Conservation (phyloP, 2,113 vertebrate species). For the Sylvietta virens region DNA sequence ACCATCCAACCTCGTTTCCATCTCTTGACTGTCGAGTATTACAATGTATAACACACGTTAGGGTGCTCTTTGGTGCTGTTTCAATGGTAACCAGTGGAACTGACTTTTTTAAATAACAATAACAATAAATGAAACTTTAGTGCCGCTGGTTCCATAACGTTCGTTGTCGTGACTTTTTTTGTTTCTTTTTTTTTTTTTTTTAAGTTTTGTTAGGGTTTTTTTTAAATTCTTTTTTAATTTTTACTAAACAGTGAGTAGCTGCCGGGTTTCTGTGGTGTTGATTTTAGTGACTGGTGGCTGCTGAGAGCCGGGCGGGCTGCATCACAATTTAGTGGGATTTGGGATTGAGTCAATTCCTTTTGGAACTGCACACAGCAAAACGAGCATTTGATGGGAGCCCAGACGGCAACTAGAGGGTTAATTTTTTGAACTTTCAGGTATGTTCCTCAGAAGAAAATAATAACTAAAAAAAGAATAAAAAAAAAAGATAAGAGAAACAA, state of each 20-base stretch:
- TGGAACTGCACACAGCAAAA: slow-evolving; percentile 48
- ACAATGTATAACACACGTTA: slow-evolving; percentile 64
- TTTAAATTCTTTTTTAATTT: background rate
- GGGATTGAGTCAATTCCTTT: background rate
- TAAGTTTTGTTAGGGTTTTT: background rate
- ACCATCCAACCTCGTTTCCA: slow-evolving; percentile 70
- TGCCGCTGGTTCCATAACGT: slow-evolving; percentile 61
- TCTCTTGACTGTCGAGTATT: slow-evolving; percentile 77
- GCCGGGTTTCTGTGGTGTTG: slow-evolving; percentile 35
- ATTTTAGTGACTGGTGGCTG: slow-evolving; percentile 10
- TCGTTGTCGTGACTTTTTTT: slow-evolving; percentile 40
- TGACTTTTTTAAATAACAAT: slow-evolving; percentile 16
- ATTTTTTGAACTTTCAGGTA: slow-evolving; percentile 79
- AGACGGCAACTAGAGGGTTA: slow-evolving; percentile 73
- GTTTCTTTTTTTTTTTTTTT: background rate
- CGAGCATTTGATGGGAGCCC: slow-evolving; percentile 44
- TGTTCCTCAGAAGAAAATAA: slow-evolving; percentile 64
- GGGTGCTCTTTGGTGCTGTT: slow-evolving; percentile 81
- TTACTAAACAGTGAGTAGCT: slow-evolving; percentile 37
- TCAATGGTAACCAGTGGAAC: slow-evolving; percentile 67
- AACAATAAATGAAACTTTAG: slow-evolving; percentile 52
- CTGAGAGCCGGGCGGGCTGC: background rate
- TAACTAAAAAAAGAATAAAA: background rate
- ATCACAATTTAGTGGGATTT: background rate
- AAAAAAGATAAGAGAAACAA: slow-evolving; percentile 25